These are phyloP conservation scores for Neotragus pygmaeus DNA, from an alignment of 2,113 vertebrate species.

Conservation along the genomic window DNA sequence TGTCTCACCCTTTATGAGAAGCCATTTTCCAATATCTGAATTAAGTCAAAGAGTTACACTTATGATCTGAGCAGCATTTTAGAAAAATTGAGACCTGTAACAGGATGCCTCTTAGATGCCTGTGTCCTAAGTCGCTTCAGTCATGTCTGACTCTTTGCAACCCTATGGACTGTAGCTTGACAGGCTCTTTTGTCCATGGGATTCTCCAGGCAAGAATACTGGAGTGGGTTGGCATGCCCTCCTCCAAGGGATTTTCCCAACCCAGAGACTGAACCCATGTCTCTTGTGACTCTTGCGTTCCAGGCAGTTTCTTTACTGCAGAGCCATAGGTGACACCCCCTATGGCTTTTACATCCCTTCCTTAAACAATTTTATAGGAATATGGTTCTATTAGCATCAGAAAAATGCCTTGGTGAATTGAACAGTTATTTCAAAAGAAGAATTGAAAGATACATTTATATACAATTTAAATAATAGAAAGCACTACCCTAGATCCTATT, in stretches of 20 bases:
- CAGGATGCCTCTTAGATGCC: neutral
- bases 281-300: neutral
- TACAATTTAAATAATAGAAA: neutral
- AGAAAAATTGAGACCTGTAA: neutral
- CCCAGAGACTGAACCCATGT: neutral
- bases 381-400: neutral
- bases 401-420: neutral
- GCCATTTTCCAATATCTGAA: neutral
- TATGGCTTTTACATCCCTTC: neutral
- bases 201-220: neutral
- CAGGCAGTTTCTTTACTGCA: neutral
- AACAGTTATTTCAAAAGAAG: neutral
- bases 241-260: neutral
- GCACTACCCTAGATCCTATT: neutral
- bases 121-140: neutral
- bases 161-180: neutral
- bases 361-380: neutral
- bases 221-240: neutral
- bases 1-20: neutral
- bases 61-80: neutral
- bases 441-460: neutral
- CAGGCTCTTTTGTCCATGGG: neutral
- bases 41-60: neutral
- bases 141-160: neutral
- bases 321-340: fast-evolving